Evolutionary conservation across 2,888 invertebrate species (phyloP).

Genomic region (Polyploca ridens): DNA sequence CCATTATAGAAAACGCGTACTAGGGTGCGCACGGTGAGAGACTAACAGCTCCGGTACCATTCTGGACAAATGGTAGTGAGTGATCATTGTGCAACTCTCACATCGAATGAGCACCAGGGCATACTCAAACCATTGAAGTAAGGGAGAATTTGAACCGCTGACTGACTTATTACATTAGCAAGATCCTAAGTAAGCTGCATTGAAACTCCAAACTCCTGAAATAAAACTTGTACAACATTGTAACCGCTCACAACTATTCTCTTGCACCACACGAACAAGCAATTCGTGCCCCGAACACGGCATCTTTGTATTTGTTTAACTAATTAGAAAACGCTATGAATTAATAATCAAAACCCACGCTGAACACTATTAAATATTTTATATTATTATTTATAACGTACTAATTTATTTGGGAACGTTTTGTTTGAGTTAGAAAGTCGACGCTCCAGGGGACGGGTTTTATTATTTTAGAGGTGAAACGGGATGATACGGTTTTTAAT

Average conservation of each 20-base stretch:
- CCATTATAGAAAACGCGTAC: too few species aligned
- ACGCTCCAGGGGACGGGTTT: not conserved
- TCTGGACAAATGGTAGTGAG: too few species aligned
- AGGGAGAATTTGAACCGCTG: too few species aligned
- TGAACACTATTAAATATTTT: slow-evolving; percentile 26
- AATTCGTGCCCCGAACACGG: slow-evolving; percentile 24
- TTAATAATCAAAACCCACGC: slow-evolving; percentile 37
- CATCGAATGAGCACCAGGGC: too few species aligned
- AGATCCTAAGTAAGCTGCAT: too few species aligned
- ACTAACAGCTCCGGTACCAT: too few species aligned
- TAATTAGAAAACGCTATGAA: slow-evolving; percentile 45
- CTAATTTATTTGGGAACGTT: not conserved
- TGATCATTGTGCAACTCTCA: too few species aligned
- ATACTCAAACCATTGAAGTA: too few species aligned
- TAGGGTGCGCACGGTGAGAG: too few species aligned
- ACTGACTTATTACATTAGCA: too few species aligned
- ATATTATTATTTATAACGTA: slow-evolving; percentile 29
- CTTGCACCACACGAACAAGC: slow-evolving; percentile 12
- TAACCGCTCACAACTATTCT: not conserved
- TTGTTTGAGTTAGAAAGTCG: not conserved
- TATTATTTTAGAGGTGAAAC: not conserved
- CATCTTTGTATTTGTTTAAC: slow-evolving; percentile 32
- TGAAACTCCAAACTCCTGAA: too few species aligned
- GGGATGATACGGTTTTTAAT: not conserved
- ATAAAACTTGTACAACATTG: too few species aligned